Evolutionary conservation across 1,140 invertebrate genomes (phyloP), one percentile per base, ranked within the genome.

Genomic region (Carposina sasakii): DNA sequence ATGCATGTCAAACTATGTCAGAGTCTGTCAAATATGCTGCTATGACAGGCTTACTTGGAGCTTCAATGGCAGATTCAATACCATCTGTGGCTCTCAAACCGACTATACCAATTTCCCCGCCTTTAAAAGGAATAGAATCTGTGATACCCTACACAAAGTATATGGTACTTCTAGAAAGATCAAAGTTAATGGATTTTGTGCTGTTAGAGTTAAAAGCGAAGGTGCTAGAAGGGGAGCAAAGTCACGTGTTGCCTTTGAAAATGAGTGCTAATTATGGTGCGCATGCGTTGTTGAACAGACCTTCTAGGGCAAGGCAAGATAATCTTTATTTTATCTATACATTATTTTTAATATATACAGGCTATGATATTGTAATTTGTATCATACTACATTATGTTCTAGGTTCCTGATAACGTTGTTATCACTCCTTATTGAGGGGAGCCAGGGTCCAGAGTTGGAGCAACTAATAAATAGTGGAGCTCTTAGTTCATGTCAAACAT

Each of bases 401-500:
- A 86, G 85, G 62, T 95, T 96, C 70, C 77, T 96, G 0, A 73
- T 96, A n/a, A 89, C 90, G 1, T 88, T 95, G 5, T 76, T 96
- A 36, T 92, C 93, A 0, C 89, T 96, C 60, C 69, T 95, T 2
- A 81, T 88, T 9, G 91, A 91, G 62, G 89, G 91, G 48, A 89
- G 93, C 63, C 89, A 92, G 39, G 90, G 93, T 0, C 91, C 92
- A 65, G 94, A 96, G 79, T 86, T 97, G 21, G 94, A 93, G 48
- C 87, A 96, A 33, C 76, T 97, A 0, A 89, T 97, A 2, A 96
- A 96, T 68, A 93, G 93, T 13, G 95, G 95, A 0, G 84, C 94
- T 3, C 83, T 97, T 19, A 94, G 95, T 26, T 90, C 94, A 1
- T 89, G 95, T 21, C 87, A 97, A 54, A 94, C 93, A 0, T 83